Evolutionary conservation across 92 coral and sea anemone genomes (phyloP).

Genomic region (Umimayanthus kanabou): DNA sequence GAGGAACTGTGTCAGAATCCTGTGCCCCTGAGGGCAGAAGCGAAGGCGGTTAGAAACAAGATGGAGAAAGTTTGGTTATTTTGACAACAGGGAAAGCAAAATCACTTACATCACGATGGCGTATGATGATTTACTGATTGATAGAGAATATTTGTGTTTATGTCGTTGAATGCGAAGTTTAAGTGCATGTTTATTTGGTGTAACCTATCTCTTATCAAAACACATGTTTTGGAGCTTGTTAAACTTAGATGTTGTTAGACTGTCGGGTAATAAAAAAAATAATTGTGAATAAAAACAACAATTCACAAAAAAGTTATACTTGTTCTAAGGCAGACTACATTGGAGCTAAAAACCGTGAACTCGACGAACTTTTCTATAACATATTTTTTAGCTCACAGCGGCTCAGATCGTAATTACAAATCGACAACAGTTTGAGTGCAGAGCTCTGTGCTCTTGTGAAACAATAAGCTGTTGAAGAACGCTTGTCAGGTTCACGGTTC

Average conservation of each 20-base stretch:
- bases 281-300: background rate
- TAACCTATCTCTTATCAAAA: background rate
- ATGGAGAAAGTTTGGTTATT: constrained; percentile 23
- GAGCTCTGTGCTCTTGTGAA: background rate
- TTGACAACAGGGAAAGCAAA: background rate
- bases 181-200: constrained; percentile 1
- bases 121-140: background rate
- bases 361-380: no score
- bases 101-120: background rate
- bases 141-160: background rate
- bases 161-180: background rate
- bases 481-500: background rate
- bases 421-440: background rate
- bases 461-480: background rate
- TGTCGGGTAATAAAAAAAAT: background rate
- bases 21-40: constrained; percentile 51
- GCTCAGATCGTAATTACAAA: no score
- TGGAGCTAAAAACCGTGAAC: no score
- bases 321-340: no score
- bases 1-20: constrained; percentile 42
- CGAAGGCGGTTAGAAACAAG: constrained; percentile 41
- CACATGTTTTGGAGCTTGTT: background rate
- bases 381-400: background rate
- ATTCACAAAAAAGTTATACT: no score
- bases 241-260: background rate